phyloP scores from a whole-genome alignment of 2,113 vertebrate genomes.

The Tetraodon nigroviridis region DNA sequence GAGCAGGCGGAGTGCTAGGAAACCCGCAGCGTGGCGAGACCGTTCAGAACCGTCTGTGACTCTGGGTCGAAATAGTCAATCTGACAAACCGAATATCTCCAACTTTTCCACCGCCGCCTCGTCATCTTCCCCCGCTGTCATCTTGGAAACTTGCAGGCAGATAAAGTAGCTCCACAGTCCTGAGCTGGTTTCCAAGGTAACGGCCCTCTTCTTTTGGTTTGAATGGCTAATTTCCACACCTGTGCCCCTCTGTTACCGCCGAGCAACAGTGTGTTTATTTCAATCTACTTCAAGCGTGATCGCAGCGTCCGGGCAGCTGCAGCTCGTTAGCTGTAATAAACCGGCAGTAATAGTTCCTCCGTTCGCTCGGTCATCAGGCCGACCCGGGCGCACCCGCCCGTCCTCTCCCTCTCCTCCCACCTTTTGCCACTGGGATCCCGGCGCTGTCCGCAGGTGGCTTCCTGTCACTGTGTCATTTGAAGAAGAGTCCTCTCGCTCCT shows the following conservation, averaged over 20 bases:
- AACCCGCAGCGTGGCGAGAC: too few species aligned
- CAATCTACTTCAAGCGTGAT: constrained; percentile 14
- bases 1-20: too few species aligned
- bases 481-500: constrained; percentile 6
- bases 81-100: not conserved
- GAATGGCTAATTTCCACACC: constrained; percentile 53
- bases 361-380: constrained; percentile 8
- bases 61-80: too few species aligned
- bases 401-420: not conserved
- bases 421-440: constrained; percentile 12
- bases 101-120: constrained; percentile 5
- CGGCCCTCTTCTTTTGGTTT: constrained; percentile 39
- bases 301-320: not conserved
- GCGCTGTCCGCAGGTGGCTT: constrained; percentile 35
- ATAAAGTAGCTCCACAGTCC: constrained; percentile 38
- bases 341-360: constrained; percentile 9
- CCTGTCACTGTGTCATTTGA: constrained; percentile 38
- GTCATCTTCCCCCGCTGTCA: constrained; percentile 11
- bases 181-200: constrained; percentile 62
- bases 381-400: constrained; percentile 1
- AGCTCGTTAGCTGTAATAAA: constrained; percentile 28
- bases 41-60: too few species aligned
- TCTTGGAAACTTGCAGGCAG: constrained; percentile 30
- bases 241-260: constrained; percentile 11
- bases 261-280: not conserved